These are phyloP conservation scores for Drosophila obscura DNA, from an alignment of 1,140 invertebrate species.

Conservation along the genomic window DNA sequence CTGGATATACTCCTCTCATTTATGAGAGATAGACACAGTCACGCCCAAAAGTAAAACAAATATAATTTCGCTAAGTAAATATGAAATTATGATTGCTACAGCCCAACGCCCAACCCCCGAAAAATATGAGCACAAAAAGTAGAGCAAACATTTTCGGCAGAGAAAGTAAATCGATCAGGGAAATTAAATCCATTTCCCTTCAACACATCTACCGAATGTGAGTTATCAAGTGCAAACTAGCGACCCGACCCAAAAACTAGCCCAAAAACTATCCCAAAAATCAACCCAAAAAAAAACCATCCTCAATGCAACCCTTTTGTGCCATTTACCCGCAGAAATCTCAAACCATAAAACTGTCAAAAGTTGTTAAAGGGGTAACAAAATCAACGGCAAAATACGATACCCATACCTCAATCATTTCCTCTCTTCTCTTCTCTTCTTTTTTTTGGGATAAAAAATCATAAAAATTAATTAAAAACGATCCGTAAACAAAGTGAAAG, in stretches of 20 bases:
- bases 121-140: slow-evolving; percentile 21
- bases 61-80: slow-evolving; percentile 73
- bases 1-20: too few species aligned
- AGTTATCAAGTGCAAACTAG: slow-evolving; percentile 37
- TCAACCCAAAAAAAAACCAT: too few species aligned
- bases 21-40: not conserved
- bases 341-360: slow-evolving; percentile 63
- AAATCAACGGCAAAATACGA: slow-evolving; percentile 24
- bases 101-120: not conserved
- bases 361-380: slow-evolving; percentile 54
- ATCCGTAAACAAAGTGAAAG: slow-evolving; percentile 66
- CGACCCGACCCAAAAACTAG: too few species aligned
- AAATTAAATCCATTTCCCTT: slow-evolving; percentile 37
- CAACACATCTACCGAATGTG: slow-evolving; percentile 20
- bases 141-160: slow-evolving; percentile 36
- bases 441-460: slow-evolving; percentile 50
- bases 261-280: not conserved
- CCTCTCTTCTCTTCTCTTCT: not conserved
- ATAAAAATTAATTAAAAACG: slow-evolving; percentile 74
- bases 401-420: slow-evolving; percentile 7
- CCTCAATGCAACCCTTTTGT: slow-evolving; percentile 36
- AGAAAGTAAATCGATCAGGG: slow-evolving; percentile 59
- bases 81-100: slow-evolving; percentile 74
- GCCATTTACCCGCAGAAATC: slow-evolving; percentile 27
- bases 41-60: slow-evolving; percentile 65